Evolutionary conservation across 1,140 invertebrate genomes (phyloP), one percentile per base, ranked within the genome.

Genomic region (Zaprionus inermis): DNA sequence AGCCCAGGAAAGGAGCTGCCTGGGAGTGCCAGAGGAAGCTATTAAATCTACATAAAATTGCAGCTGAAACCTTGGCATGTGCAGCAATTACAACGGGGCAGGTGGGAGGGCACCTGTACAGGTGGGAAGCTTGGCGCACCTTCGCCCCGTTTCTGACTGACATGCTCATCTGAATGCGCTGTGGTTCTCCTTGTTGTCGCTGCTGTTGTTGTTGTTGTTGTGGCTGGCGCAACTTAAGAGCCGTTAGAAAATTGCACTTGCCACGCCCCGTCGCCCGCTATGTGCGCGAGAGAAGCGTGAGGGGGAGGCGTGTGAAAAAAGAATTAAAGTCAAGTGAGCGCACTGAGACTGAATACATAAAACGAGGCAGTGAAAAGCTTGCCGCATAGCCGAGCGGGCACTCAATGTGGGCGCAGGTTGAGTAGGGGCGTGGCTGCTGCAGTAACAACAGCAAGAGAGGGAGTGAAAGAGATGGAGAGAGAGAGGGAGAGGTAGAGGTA

Each of bases 11-110:
- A n/a, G 56, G 55, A 57, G 49, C 56, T 72, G 78, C 68, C 75
- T 67, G 71, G 72, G 44, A 72, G 81, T 64, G 59, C 57, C 76
- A 76, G 38, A 44, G 84, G 80, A 89, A 89, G 85, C 84, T 89
- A 89, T 89, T 89, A 89, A 89, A 89, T 89, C 84, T 84, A 84
- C 84, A 89, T 89, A 89, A 89, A 89, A 89, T 84, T 90, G 80
- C 65, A 81, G 72, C 69, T 44, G 44, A 89, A 90, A 81, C 79
- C 82, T 73, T 89, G 84, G 84, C 84, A 89, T 89, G 84, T 84
- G 81, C 72, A 89, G 84, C 84, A 89, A 89, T 89, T 89, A 89
- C 84, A 89, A 46, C 14, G 44, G 3, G 4, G 18, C 12, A 2
- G 30, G 16, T 5, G 9, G n/a, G 11, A 22, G 3, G 28, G 61